These are phyloP conservation scores for Papilio demoleus DNA, from an alignment of 2,888 invertebrate genomes.

Conservation along the genomic window DNA sequence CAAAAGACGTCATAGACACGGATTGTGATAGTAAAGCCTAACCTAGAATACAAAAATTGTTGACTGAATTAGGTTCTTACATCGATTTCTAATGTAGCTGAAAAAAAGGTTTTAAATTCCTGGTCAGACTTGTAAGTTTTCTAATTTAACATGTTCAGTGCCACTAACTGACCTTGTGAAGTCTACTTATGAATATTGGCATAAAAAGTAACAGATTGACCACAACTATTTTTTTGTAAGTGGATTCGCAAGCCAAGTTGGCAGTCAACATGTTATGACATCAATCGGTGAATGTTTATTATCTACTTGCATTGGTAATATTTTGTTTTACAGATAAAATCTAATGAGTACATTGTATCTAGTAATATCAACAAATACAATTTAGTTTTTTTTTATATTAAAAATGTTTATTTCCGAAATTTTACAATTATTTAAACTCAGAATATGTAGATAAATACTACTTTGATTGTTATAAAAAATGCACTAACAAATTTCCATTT, in stretches of 20 bases:
- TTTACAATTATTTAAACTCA: too few relatives aligned
- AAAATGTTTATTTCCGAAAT: background rate
- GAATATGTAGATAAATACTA: too few relatives aligned
- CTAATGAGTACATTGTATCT: conserved; percentile 7
- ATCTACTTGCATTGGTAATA: conserved; percentile 22
- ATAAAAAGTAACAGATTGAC: background rate
- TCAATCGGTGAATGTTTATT: background rate
- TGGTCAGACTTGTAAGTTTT: too few relatives aligned
- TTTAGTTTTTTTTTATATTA: too few relatives aligned
- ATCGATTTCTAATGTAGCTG: too few relatives aligned
- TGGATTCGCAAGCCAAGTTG: background rate
- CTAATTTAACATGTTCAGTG: background rate
- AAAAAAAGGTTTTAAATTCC: too few relatives aligned
- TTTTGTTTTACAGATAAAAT: conserved; percentile 8
- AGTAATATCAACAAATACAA: too few relatives aligned
- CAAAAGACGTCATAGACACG: background rate
- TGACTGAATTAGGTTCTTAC: too few relatives aligned
- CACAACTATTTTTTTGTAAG: background rate
- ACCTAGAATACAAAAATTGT: too few relatives aligned
- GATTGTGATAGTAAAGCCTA: too few relatives aligned
- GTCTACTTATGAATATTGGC: background rate
- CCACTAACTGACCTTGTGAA: background rate
- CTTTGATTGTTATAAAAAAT: too few relatives aligned
- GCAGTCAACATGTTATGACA: background rate
- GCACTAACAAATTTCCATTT: too few relatives aligned